phyloP scores from a whole-genome alignment of 2,797 vertebrate genomes.

The Poliocrania exsul region DNA sequence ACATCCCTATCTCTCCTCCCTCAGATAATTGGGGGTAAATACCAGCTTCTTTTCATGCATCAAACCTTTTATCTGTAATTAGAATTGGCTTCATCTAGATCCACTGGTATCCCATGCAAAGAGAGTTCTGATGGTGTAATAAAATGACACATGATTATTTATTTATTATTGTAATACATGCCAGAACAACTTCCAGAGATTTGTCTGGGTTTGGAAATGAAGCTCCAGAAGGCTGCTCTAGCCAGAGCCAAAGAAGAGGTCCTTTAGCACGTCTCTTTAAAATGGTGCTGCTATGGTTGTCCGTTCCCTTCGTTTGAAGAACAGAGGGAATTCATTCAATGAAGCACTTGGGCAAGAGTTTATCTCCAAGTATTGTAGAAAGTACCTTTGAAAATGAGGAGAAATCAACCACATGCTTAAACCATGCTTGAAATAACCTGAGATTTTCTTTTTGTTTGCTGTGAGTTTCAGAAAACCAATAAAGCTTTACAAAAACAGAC shows the following conservation, averaged over 20 bases:
- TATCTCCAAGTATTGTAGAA: neutral
- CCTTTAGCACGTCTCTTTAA: rapidly evolving
- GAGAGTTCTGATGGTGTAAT: constrained; percentile 7
- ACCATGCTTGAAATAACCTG: neutral
- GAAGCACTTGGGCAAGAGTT: neutral
- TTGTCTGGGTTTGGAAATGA: neutral
- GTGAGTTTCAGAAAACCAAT: neutral
- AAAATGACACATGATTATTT: constrained; percentile 42
- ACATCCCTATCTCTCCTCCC: constrained; percentile 41
- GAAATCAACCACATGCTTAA: neutral
- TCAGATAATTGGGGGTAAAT: constrained; percentile 66
- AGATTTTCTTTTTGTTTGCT: neutral
- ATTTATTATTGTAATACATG: constrained; percentile 45
- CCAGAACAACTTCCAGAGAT: constrained; percentile 38
- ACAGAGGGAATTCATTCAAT: neutral
- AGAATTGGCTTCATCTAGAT: constrained; percentile 48
- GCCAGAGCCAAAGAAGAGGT: neutral
- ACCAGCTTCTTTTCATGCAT: constrained; percentile 56
- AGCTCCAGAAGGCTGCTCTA: neutral
- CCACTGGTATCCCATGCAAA: constrained; percentile 30
- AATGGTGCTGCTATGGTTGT: neutral
- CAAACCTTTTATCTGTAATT: constrained; percentile 67
- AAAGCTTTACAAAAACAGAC: neutral
- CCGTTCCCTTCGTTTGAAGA: rapidly evolving
- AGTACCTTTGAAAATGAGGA: neutral